Evolutionary conservation across 2,113 vertebrate species (phyloP).

Genomic region (Myodes glareolus): DNA sequence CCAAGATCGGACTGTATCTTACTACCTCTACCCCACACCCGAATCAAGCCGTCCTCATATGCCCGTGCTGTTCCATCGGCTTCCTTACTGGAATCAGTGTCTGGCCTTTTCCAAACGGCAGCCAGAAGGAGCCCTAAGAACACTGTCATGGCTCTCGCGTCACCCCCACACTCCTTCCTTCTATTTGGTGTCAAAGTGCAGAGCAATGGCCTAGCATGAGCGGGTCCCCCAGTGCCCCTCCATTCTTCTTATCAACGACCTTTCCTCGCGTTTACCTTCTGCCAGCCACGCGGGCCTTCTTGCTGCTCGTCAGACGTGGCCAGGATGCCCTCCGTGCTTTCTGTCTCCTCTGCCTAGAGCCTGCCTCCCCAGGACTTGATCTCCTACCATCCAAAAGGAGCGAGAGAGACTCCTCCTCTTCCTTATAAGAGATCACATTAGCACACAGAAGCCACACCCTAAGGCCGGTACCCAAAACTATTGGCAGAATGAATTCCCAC

Average conservation of each 20-base stretch:
- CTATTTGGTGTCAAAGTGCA: not conserved
- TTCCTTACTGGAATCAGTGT: not conserved
- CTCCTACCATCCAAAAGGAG: too few species aligned
- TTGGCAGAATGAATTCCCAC: too few species aligned
- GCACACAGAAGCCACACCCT: too few species aligned
- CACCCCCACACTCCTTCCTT: not conserved
- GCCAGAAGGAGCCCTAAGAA: not conserved
- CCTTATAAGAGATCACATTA: too few species aligned
- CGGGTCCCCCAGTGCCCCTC: not conserved
- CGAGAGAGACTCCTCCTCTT: too few species aligned
- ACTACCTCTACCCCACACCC: not conserved
- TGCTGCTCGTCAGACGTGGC: not conserved
- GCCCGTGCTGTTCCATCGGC: not conserved
- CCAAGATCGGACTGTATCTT: not conserved
- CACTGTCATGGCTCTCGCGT: not conserved
- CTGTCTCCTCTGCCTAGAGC: not conserved
- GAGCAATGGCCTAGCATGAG: not conserved
- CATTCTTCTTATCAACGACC: not conserved
- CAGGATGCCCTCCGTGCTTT: not conserved
- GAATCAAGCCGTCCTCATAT: not conserved
- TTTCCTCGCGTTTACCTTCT: not conserved
- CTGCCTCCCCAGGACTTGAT: not conserved
- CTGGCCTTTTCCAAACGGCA: not conserved
- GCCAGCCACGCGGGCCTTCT: not conserved
- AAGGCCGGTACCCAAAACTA: too few species aligned